Percentiles rank a stretch among this genome's conserved stretches.
phyloP scores from a whole-genome alignment of 2,113 vertebrate genomes.

The Ammodytes dubius region DNA sequence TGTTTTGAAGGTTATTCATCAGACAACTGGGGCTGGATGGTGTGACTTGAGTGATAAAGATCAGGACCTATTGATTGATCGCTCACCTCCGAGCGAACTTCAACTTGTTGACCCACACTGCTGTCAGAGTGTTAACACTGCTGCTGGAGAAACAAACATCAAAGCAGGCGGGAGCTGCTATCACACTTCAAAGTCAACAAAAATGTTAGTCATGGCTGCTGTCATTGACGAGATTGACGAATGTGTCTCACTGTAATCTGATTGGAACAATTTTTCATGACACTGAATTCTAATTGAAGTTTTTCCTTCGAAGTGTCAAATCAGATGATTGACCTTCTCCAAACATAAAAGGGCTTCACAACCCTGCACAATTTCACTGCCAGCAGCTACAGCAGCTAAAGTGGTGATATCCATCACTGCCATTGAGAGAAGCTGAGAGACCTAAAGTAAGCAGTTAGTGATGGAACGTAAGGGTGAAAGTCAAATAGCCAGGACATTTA shows the following conservation, averaged over 20 bases:
- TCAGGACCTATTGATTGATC: not conserved
- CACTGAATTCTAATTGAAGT: not conserved
- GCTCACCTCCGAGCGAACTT: slow-evolving; percentile 15
- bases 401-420: not conserved
- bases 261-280: not conserved
- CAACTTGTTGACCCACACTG: not conserved
- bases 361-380: not conserved
- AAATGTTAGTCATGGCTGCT: not conserved
- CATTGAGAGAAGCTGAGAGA: not conserved
- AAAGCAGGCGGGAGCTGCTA: not conserved
- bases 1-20: not conserved
- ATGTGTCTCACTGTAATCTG: not conserved
- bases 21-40: no score
- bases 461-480: not conserved
- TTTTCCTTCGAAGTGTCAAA: not conserved
- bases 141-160: not conserved
- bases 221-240: not conserved
- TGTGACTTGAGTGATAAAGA: not conserved
- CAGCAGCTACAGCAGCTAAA: not conserved
- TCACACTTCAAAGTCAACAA: not conserved
- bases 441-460: not conserved
- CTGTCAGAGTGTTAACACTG: not conserved
- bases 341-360: not conserved
- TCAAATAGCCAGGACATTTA: not conserved
- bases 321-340: not conserved